Evolutionary conservation across 1,140 invertebrate species (phyloP), one percentile per base, ranked within the genome.

Genomic region (Eueides isabella): DNA sequence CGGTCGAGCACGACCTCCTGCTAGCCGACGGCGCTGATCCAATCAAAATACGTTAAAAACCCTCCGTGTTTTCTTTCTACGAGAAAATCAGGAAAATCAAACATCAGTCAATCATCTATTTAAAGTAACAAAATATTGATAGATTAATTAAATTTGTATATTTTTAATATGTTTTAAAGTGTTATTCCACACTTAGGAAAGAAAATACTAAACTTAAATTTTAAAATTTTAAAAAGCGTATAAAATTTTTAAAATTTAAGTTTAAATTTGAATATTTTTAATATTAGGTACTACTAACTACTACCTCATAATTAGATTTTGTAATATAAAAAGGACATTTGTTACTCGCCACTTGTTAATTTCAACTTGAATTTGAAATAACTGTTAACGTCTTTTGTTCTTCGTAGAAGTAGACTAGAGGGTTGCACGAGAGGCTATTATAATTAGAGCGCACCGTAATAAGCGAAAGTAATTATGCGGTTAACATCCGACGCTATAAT

Each of bases 381-480:
- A 69, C 33, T 61, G 44, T 61, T 69, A 61, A 44, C 48, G 26
- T 61, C 29, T 68, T 68, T 55, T 61, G 48, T 69, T 61, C 67
- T 61, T 28, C 6, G 67, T 61, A 35, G 11, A 33, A 16, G 67
- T 26, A 61, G 30, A 69, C 28, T 23, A 19, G 26, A 69, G 48
- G 67, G 67, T 69, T 55, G 30, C 29, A 55, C 29, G 67, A 61
- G 67, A 55, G 67, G 30, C 48, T 48, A 64, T 71, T 71, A 84
- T 80, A 87, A 85, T 85, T 83, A 76, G 77, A 75, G 71, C 71
- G 72, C 48, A 80, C 68, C 78, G 80, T 89, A 92, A 89, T 86
- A 84, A 89, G 85, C 77, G 80, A 81, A 86, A 90, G 83, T 85
- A 90, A 91, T 92, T 89, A 89, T 85, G 85, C 83, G 87, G 85